phyloP scores from a whole-genome alignment of 2,888 invertebrate species.

The Agrotis ipsilon region DNA sequence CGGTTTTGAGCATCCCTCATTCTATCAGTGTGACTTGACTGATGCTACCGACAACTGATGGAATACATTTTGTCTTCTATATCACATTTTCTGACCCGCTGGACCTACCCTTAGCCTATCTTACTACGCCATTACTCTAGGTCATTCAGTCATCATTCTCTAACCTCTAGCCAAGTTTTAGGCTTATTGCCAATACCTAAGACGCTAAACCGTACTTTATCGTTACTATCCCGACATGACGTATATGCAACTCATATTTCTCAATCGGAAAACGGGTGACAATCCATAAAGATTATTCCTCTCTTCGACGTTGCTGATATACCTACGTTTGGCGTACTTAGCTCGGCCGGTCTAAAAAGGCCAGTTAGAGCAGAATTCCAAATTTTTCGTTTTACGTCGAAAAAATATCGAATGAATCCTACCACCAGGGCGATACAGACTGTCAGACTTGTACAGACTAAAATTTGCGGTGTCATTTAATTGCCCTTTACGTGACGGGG shows the following conservation, averaged over 20 bases:
- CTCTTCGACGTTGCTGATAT: slow-evolving; percentile 56
- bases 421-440: too few relatives aligned
- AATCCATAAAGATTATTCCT: slow-evolving; percentile 57
- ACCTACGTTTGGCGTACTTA: slow-evolving; percentile 68
- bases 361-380: too few relatives aligned
- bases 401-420: too few relatives aligned
- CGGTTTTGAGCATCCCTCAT: too few relatives aligned
- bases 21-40: too few relatives aligned
- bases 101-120: neutral
- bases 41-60: too few relatives aligned
- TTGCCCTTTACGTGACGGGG: too few relatives aligned
- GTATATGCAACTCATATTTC: slow-evolving; percentile 36
- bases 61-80: too few relatives aligned
- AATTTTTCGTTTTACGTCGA: too few relatives aligned
- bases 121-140: neutral
- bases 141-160: slow-evolving; percentile 11
- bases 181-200: slow-evolving; percentile 34
- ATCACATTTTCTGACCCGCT: too few relatives aligned
- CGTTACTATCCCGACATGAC: slow-evolving; percentile 4
- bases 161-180: slow-evolving; percentile 2
- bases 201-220: slow-evolving; percentile 15
- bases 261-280: slow-evolving; percentile 43
- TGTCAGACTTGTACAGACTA: too few relatives aligned
- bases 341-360: slow-evolving; percentile 31
- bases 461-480: too few relatives aligned